These are phyloP conservation scores for Hippocampus kuda DNA, from an alignment of 2,797 vertebrate species.

Conservation along the genomic window DNA sequence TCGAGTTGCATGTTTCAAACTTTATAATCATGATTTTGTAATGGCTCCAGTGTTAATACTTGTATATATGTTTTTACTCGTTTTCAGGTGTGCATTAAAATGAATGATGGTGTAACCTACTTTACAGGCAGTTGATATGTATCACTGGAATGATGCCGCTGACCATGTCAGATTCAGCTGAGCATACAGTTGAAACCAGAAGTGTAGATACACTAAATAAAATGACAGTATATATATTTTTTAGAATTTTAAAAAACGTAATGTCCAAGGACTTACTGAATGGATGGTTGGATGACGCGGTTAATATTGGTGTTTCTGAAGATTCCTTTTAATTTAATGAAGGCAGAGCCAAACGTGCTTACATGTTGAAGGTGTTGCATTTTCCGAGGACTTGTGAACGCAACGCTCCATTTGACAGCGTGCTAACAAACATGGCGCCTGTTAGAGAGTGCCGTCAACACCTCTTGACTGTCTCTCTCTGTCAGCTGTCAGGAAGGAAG, in stretches of 20 bases:
- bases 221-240: too few species aligned
- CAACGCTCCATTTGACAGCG: slow-evolving; percentile 47
- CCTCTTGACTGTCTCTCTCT: not conserved
- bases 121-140: not conserved
- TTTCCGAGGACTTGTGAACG: slow-evolving; percentile 36
- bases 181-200: too few species aligned
- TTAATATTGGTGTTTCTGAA: not conserved
- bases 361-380: not conserved
- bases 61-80: slow-evolving; percentile 6
- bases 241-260: too few species aligned
- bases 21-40: slow-evolving; percentile 50
- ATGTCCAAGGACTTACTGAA: too few species aligned
- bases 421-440: slow-evolving; percentile 61
- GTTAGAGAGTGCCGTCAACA: slow-evolving; percentile 13
- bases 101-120: not conserved
- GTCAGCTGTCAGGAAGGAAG: slow-evolving; percentile 20
- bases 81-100: not conserved
- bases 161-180: too few species aligned
- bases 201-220: too few species aligned
- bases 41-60: slow-evolving; percentile 2
- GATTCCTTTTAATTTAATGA: not conserved
- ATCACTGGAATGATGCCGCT: not conserved
- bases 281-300: too few species aligned
- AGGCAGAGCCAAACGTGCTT: not conserved
- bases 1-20: slow-evolving; percentile 41